These are phyloP conservation scores for Pogonophryne albipinna DNA, from an alignment of 2,797 vertebrate species.

Conservation along the genomic window DNA sequence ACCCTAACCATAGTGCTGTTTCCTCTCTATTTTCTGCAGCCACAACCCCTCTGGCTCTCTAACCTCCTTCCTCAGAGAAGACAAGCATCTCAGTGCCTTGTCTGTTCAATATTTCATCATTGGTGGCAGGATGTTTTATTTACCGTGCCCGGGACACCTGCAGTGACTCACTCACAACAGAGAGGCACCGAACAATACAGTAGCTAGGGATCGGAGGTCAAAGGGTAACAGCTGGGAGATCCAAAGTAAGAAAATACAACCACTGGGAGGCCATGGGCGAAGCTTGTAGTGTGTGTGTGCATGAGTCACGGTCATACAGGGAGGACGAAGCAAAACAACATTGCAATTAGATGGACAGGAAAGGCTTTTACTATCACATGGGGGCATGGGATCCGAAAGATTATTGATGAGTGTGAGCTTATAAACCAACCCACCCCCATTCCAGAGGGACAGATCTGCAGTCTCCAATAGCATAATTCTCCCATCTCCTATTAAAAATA, in stretches of 20 bases:
- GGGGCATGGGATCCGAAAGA: slow-evolving; percentile 4
- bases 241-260: slow-evolving; percentile 35
- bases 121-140: slow-evolving; percentile 75
- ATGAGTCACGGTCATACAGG: slow-evolving; percentile 26
- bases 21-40: slow-evolving; percentile 65
- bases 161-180: slow-evolving; percentile 59
- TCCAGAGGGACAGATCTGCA: background rate
- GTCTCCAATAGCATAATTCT: slow-evolving; percentile 3
- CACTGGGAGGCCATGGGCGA: slow-evolving; percentile 22
- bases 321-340: slow-evolving; percentile 51
- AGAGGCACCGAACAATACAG: slow-evolving; percentile 51
- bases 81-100: slow-evolving; percentile 68
- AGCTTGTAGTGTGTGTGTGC: slow-evolving; percentile 23
- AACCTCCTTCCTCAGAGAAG: slow-evolving; percentile 54
- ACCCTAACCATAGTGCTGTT: slow-evolving; percentile 46
- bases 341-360: slow-evolving; percentile 38
- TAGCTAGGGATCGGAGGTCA: slow-evolving; percentile 54
- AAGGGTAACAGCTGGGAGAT: slow-evolving; percentile 50
- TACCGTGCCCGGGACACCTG: slow-evolving; percentile 67
- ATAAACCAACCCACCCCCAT: background rate
- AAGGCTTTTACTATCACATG: slow-evolving; percentile 3
- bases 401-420: background rate
- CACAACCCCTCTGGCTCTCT: slow-evolving; percentile 45
- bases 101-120: slow-evolving; percentile 79
- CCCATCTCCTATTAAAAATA: background rate